A percentile compares a stretch with the other conserved stretches of the same genome.
Evolutionary conservation across 2,113 vertebrate species (phyloP).

Genomic region (Turnix velox): DNA sequence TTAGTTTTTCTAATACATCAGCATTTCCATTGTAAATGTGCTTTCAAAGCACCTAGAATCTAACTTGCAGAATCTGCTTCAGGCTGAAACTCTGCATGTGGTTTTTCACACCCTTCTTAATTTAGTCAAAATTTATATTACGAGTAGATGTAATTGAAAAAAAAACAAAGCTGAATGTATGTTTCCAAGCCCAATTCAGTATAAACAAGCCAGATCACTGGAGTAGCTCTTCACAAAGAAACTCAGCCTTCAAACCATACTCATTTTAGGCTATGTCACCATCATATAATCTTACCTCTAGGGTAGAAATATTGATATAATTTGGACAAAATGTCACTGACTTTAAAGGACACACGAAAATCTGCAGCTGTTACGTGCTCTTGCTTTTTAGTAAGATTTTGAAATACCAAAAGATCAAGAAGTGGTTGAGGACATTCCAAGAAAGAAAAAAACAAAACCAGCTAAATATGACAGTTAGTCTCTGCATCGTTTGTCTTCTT

Average conservation of each 20-base stretch:
- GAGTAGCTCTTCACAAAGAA: not conserved
- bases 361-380: not conserved
- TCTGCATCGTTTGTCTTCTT: not conserved
- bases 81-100: slow-evolving; percentile 9
- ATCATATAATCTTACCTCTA: not conserved
- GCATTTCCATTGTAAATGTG: slow-evolving; percentile 22
- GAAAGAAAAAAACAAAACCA: not conserved
- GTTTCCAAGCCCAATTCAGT: not conserved
- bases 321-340: not conserved
- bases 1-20: not conserved
- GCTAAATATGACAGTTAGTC: not conserved
- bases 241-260: not conserved
- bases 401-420: not conserved
- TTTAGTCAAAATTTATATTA: not conserved
- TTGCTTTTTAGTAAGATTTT: not conserved
- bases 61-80: not conserved
- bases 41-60: not conserved
- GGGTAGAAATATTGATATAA: not conserved
- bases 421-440: not conserved
- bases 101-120: not conserved
- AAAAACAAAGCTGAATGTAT: not conserved
- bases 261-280: not conserved
- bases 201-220: not conserved
- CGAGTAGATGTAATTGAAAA: not conserved
- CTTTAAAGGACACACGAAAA: not conserved